These are phyloP conservation scores for Chesias legatella DNA, from an alignment of 2,888 invertebrate genomes.

Conservation along the genomic window DNA sequence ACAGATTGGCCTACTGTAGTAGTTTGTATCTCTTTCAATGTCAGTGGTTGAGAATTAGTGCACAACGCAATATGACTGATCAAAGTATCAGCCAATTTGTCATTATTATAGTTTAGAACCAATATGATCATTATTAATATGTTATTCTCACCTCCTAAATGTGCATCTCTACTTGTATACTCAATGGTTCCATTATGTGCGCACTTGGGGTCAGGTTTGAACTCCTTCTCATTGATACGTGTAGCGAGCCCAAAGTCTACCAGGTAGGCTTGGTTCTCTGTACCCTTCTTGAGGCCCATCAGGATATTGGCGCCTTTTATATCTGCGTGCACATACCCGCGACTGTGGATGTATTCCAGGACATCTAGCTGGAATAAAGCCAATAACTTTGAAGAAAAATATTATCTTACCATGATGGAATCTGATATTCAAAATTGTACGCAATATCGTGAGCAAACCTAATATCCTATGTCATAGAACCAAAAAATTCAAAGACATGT, in stretches of 20 bases:
- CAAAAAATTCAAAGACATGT: no score
- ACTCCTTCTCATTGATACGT: constrained; percentile 87
- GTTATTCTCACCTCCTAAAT: constrained; percentile 86
- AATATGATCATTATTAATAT: background rate
- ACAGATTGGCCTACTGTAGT: no score
- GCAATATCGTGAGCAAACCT: no score
- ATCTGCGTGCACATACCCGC: constrained; percentile 96
- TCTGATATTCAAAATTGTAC: no score
- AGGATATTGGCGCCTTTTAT: constrained; percentile 97
- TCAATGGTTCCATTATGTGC: constrained; percentile 99
- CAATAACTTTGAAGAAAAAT: no score
- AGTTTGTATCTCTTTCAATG: no score
- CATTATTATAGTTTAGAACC: background rate
- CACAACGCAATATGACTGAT: no score
- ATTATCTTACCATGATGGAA: no score
- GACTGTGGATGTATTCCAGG: constrained; percentile 94
- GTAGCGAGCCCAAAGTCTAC: constrained; percentile 97
- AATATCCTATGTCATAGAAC: no score
- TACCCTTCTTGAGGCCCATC: constrained; percentile 83
- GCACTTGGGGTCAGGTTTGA: constrained; percentile 92
- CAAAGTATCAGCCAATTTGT: no score
- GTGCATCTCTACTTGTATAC: constrained; percentile 97
- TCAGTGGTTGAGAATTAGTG: no score
- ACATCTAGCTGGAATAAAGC: constrained; percentile 88
- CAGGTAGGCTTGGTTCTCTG: constrained; percentile 87